phyloP scores from a whole-genome alignment of 2,888 invertebrate genomes.

The Archips xylosteana region DNA sequence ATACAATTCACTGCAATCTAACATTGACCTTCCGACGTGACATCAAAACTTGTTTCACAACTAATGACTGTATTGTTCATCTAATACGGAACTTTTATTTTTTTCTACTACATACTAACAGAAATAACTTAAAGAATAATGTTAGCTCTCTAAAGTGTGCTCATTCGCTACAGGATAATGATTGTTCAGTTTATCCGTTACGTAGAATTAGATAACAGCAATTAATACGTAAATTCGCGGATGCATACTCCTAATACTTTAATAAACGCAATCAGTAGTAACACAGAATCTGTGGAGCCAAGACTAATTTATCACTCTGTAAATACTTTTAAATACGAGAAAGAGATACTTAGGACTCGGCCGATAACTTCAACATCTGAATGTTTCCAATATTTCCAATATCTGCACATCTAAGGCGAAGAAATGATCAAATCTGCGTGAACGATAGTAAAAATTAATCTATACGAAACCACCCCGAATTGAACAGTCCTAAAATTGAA shows the following conservation, averaged over 20 bases:
- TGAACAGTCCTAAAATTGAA: background rate
- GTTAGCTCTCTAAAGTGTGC: conserved; percentile 40
- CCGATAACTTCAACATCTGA: too few relatives aligned
- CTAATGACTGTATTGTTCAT: conserved; percentile 4
- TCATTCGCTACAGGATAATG: conserved; percentile 41
- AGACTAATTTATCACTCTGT: background rate
- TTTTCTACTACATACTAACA: background rate
- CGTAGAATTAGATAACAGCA: conserved; percentile 40
- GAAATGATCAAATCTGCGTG: too few relatives aligned
- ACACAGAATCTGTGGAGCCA: background rate
- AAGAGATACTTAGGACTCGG: too few relatives aligned
- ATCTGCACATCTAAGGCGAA: too few relatives aligned
- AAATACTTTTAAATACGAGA: too few relatives aligned
- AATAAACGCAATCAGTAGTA: background rate
- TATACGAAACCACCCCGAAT: background rate
- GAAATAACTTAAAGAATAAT: conserved; percentile 8
- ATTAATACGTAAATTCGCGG: conserved; percentile 28
- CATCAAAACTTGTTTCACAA: conserved; percentile 17
- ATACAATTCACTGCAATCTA: conserved; percentile 21
- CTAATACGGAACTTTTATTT: background rate
- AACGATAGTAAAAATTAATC: background rate
- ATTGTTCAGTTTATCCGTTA: conserved; percentile 39
- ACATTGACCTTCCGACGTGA: conserved; percentile 40
- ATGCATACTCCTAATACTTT: conserved; percentile 15
- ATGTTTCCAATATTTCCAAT: too few relatives aligned